These are phyloP conservation scores for Nothoprocta pentlandii DNA, from an alignment of 2,113 vertebrate species.

Conservation along the genomic window DNA sequence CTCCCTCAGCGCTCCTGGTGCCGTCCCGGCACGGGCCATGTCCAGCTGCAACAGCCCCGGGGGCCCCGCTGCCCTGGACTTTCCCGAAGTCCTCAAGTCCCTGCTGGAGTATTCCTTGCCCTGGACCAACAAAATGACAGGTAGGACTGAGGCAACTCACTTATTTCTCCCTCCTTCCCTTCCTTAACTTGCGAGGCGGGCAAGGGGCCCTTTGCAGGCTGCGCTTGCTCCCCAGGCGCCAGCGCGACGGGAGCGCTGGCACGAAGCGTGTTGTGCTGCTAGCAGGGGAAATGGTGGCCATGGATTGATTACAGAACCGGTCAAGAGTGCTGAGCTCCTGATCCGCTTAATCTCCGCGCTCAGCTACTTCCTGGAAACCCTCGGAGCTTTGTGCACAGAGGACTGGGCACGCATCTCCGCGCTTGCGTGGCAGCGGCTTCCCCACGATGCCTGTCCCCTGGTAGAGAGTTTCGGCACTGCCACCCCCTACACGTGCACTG, in stretches of 20 bases:
- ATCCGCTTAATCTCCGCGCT: conserved; percentile 29
- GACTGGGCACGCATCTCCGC: background rate
- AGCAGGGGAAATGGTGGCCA: background rate
- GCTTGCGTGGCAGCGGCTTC: background rate
- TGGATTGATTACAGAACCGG: conserved; percentile 4
- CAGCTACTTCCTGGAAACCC: conserved; percentile 12
- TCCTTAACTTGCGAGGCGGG: background rate
- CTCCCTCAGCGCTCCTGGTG: background rate
- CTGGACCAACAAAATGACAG: conserved; percentile 81
- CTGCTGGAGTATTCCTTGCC: conserved; percentile 86
- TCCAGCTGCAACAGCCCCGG: conserved; percentile 71
- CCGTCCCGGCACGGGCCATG: conserved; percentile 65
- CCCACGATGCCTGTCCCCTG: background rate
- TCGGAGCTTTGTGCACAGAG: background rate
- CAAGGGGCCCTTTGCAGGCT: background rate
- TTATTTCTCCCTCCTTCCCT: background rate
- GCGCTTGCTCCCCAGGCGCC: background rate
- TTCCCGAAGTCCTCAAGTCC: conserved; percentile 88
- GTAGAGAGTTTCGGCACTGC: background rate
- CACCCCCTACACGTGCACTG: background rate
- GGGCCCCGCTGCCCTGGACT: conserved; percentile 81
- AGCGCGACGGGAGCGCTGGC: background rate
- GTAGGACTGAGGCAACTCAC: conserved; percentile 57
- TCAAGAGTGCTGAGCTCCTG: background rate
- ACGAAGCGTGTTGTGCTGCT: background rate